Base-by-base conservation (phyloP, 2,888 invertebrate species). In the Cryptocephalus moraei region DNA sequence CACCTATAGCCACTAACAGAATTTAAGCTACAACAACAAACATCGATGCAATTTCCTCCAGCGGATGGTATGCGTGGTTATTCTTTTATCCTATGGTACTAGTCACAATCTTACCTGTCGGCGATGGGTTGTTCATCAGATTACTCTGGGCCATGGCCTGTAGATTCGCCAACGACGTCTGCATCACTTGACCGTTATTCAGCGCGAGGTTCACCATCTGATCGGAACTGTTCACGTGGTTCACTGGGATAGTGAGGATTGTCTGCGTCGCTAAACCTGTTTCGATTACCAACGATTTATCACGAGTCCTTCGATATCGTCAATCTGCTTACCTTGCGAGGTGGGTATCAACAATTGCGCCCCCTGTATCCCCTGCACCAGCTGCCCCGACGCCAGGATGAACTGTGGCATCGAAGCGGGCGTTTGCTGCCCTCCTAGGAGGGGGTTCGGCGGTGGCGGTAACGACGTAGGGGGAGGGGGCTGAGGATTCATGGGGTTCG, bases 341-440 rank as follows among this genome's bases (percentile, higher is more conserved):
- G 94, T 94, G 44, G 94, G 94, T 74, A 95, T 94, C 62, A 94
- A 82, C 48, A 95, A 79, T 68, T 94, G 94, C 41, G 92, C 91
- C 10, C 91, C 91, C 72, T 92, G 92, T 60, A 92, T 91, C 57
- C 91, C 91, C 70, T 91, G 91, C 50, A 91, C 86, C 65, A 92
- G 80, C 72, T 92, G 91, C 46, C 92, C 91, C 49, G 91, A 91
- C 51, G 91, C 91, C 59, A 92, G 77, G 66, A 92, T 89, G 61
- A 92, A 82, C 74, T 92, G 92, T 50, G 92, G 92, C 85, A 92
- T 89, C 46, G 83, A 81, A 49, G 82, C 82, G 46, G 84, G 77
- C 65, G 76, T 76, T 45, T 75, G 75, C 50, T 73, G 72, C 49
- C 72, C 69, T 49, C 74, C 77, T 71, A 81, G 75, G 39, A 79